Conservation (phyloP, 2,113 vertebrate species). For the Carollia perspicillata region DNA sequence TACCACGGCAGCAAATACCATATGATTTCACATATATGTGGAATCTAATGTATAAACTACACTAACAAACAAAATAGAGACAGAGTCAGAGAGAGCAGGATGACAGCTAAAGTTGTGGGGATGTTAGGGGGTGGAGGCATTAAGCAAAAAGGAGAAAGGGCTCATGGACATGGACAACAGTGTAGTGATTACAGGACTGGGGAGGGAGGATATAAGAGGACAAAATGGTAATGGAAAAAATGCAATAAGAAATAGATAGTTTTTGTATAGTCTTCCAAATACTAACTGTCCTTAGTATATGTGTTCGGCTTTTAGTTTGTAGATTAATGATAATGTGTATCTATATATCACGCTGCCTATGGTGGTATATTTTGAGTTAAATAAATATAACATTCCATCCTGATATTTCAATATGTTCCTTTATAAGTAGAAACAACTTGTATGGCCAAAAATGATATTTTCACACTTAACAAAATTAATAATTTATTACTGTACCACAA, state of each 20-base stretch:
- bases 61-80: too few relatives aligned
- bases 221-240: too few relatives aligned
- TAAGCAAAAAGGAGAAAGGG: too few relatives aligned
- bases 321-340: background rate
- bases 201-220: too few relatives aligned
- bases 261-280: background rate
- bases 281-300: background rate
- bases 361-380: background rate
- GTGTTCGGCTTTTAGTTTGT: background rate
- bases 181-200: too few relatives aligned
- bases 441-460: background rate
- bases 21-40: too few relatives aligned
- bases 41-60: too few relatives aligned
- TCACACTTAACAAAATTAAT: conserved; percentile 13
- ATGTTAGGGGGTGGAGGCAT: too few relatives aligned
- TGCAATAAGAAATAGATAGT: background rate
- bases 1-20: too few relatives aligned
- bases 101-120: too few relatives aligned
- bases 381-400: background rate
- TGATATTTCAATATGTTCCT: background rate
- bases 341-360: background rate
- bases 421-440: background rate
- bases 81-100: too few relatives aligned
- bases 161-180: too few relatives aligned
- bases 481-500: background rate